Conservation (phyloP, 2,113 vertebrate genomes). For the Forbesichthys papilliferus region DNA sequence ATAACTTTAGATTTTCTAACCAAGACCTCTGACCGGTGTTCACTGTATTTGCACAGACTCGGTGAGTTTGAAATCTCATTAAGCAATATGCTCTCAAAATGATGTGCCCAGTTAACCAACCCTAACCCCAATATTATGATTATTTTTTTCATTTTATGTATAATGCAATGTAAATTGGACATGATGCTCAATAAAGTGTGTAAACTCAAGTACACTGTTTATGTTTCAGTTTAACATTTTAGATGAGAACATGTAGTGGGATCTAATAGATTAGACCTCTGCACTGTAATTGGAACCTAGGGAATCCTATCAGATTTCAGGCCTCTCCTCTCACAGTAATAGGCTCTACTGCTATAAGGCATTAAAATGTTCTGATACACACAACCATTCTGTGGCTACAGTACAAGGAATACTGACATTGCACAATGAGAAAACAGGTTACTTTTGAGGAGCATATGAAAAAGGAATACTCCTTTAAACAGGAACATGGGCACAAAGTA, state of each 20-base stretch:
- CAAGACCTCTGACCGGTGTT: conserved; percentile 77
- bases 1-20: conserved; percentile 58
- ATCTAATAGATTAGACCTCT: conserved; percentile 46
- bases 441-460: conserved; percentile 58
- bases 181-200: conserved; percentile 78
- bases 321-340: conserved; percentile 38
- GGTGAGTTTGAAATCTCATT: conserved; percentile 73
- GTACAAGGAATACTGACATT: neutral
- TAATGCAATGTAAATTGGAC: conserved; percentile 76
- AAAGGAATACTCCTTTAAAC: conserved; percentile 39
- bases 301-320: conserved; percentile 40
- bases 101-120: conserved; percentile 68
- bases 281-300: conserved; percentile 50
- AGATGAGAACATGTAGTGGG: conserved; percentile 41
- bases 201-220: conserved; percentile 52
- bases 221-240: conserved; percentile 47
- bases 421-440: conserved; percentile 56
- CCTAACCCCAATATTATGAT: conserved; percentile 50
- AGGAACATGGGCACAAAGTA: conserved; percentile 23
- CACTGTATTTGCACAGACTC: conserved; percentile 76
- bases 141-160: conserved; percentile 61
- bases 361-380: neutral
- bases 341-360: conserved; percentile 23
- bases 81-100: conserved; percentile 76
- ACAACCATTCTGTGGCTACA: neutral